phyloP scores from a whole-genome alignment of 2,888 invertebrate genomes.

The Oeneis ivallda region DNA sequence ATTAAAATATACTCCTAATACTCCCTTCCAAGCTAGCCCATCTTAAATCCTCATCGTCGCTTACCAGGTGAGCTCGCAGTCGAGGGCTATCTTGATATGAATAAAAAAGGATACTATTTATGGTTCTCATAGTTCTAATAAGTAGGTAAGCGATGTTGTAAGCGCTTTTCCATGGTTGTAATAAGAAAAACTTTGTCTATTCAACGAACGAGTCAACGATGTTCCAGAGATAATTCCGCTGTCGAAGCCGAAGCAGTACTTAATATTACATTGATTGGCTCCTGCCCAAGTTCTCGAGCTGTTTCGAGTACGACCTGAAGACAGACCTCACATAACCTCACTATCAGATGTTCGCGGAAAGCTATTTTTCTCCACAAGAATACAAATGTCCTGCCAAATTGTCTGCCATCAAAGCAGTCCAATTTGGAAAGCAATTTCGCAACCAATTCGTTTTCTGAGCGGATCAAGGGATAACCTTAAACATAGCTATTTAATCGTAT shows the following conservation, averaged over 20 bases:
- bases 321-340: constrained; percentile 61
- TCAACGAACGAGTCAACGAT: background rate
- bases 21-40: no score
- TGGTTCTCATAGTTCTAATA: background rate
- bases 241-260: constrained; percentile 43
- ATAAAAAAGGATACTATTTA: no score
- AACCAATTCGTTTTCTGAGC: constrained; percentile 79
- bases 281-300: constrained; percentile 64
- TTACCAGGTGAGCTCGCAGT: no score
- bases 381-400: constrained; percentile 81
- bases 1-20: no score
- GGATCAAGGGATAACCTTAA: constrained; percentile 77
- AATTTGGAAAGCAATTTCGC: constrained; percentile 81
- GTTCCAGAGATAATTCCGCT: constrained; percentile 25
- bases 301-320: constrained; percentile 44
- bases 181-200: constrained; percentile 10
- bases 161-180: background rate
- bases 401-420: constrained; percentile 79
- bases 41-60: no score
- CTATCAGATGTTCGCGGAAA: constrained; percentile 76
- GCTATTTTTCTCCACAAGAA: constrained; percentile 79
- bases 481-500: constrained; percentile 65
- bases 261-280: constrained; percentile 76
- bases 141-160: background rate
- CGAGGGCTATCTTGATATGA: no score